Evolutionary conservation across 2,888 invertebrate species (phyloP), one percentile per base, ranked within the genome.

Genomic region (Ophraella communa): DNA sequence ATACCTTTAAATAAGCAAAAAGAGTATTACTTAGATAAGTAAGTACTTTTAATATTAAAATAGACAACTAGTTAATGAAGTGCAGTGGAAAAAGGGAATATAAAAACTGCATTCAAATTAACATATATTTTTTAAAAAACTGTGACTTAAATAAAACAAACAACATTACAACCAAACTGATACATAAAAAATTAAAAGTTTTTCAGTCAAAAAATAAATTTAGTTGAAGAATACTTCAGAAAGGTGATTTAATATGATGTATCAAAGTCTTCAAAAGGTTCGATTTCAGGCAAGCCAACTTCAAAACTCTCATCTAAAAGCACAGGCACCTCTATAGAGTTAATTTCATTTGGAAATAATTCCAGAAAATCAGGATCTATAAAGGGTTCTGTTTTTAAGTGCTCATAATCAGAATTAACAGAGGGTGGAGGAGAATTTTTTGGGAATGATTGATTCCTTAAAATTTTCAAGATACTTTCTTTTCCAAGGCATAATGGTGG

Each of bases 341-440:
- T 21, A 18, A 51, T 49, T 24, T 61, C 27, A 18, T 52, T 39
- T 10, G 51, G 61, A 18, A 56, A 14, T 27, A 51, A 24, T 33
- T 55, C 53, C 8, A 63, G 14, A 30, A 39, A 47, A 7, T 61
- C 20, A 17, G 52, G 23, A 14, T 61, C 53, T 4, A 58, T 53
- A n/a, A 42, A 17, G 18, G 24, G 10, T 24, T 33, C 39, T n/a
- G 27, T 8, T 42, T 47, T 44, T 11, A 42, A 30, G 23, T 53
- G 14, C 17, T 55, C 53, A 23, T 20, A 18, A 30, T 42, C 53
- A 17, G 20, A 24, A 24, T 18, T 42, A n/a, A 64, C 59, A 14
- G 64, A 65, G n/a, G 68, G 66, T 17, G 71, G 69, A 33, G 68
- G 68, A 44, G 67, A 54, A 23, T 66, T 59, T 42, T 35, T 57